Evolutionary conservation across 2,888 invertebrate genomes (phyloP).

Genomic region (Cremastinae sp.): DNA sequence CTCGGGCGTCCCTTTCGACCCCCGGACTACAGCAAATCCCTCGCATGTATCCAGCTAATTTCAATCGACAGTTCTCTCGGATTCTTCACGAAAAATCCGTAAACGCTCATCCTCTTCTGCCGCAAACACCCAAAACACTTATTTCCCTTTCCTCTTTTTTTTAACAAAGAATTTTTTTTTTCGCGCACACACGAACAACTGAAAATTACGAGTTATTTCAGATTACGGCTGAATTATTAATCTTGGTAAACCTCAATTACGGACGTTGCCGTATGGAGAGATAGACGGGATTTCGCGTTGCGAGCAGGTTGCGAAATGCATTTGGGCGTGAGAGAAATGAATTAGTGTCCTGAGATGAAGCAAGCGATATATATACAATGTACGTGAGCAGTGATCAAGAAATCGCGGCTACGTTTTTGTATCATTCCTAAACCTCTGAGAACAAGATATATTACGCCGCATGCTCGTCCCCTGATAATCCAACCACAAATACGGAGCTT

Average conservation of each 20-base stretch:
- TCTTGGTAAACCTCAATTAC: background rate
- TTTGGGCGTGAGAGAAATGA: background rate
- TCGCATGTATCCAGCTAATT: conserved; percentile 43
- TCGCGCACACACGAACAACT: too few species aligned
- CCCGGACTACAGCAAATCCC: conserved; percentile 15
- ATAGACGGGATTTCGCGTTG: background rate
- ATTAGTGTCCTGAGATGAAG: background rate
- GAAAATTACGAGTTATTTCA: background rate
- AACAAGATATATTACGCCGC: too few species aligned
- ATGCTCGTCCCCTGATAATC: too few species aligned
- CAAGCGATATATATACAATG: background rate
- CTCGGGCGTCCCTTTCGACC: conserved; percentile 35
- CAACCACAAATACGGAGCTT: conserved; percentile 2
- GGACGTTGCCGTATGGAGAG: background rate
- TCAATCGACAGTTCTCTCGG: conserved; percentile 32
- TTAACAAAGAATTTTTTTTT: too few species aligned
- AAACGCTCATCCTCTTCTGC: too few species aligned
- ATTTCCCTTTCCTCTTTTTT: too few species aligned
- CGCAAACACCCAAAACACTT: too few species aligned
- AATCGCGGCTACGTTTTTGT: background rate
- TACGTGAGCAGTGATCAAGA: background rate
- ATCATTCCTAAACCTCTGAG: too few species aligned
- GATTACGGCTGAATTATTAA: background rate
- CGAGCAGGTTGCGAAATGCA: background rate
- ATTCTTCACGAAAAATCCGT: background rate